Conservation (phyloP, 2,888 invertebrate genomes). For the Pogonocherus hispidulus region DNA sequence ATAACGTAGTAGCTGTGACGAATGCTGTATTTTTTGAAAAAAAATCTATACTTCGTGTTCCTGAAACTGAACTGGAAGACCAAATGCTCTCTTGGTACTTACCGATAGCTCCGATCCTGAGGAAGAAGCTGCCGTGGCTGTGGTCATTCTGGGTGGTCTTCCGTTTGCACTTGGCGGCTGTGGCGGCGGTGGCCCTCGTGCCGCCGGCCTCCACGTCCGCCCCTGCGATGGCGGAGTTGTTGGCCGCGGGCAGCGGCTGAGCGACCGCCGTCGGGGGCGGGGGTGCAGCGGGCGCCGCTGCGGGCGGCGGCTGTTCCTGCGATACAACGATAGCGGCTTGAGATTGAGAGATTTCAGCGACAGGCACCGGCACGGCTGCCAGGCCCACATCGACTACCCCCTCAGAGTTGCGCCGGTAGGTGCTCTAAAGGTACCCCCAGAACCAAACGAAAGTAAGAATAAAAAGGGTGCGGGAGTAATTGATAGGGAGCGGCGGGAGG, state of each 20-base stretch:
- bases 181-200: constrained; percentile 72
- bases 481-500: constrained; percentile 37
- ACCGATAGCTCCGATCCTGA: constrained; percentile 95
- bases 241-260: constrained; percentile 63
- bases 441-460: constrained; percentile 56
- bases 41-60: too few species aligned
- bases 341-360: constrained; percentile 67
- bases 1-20: too few species aligned
- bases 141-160: constrained; percentile 93
- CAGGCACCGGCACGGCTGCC: constrained; percentile 67
- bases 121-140: constrained; percentile 93
- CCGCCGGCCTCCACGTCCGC: constrained; percentile 77
- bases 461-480: constrained; percentile 51
- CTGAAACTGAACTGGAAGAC: too few species aligned
- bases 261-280: constrained; percentile 80
- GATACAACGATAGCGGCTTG: constrained; percentile 60
- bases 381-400: constrained; percentile 68
- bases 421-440: constrained; percentile 64
- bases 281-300: constrained; percentile 72
- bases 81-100: constrained; percentile 60
- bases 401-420: constrained; percentile 69
- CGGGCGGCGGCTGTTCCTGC: constrained; percentile 56
- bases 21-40: too few species aligned
- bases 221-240: constrained; percentile 77
- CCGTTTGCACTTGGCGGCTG: constrained; percentile 79